Conservation (phyloP, 2,888 invertebrate genomes). For the Thumatha senex region DNA sequence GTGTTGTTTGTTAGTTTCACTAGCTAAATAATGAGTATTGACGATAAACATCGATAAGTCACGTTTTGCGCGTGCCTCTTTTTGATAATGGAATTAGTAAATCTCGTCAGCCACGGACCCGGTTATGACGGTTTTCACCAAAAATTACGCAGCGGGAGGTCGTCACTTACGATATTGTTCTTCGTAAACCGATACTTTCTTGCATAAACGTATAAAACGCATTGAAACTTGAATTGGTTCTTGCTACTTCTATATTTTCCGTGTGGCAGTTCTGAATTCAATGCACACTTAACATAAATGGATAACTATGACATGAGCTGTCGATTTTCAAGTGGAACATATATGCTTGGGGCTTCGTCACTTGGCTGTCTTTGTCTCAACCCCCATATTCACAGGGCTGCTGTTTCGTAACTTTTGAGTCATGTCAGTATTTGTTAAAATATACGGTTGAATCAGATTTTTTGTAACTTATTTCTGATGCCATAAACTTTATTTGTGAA, state of each 20-base stretch:
- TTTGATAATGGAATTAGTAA: conserved; percentile 35
- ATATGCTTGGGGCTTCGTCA: conserved; percentile 23
- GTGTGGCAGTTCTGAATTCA: neutral
- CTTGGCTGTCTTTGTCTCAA: conserved; percentile 19
- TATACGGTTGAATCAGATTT: too few species aligned
- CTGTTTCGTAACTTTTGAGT: too few species aligned
- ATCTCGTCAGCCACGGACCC: conserved; percentile 13
- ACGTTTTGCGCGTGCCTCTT: conserved; percentile 16
- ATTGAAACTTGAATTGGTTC: neutral
- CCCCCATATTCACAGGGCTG: neutral
- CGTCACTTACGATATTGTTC: conserved; percentile 1
- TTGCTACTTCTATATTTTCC: neutral
- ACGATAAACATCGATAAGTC: conserved; percentile 29
- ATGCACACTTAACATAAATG: neutral
- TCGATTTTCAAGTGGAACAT: conserved; percentile 6
- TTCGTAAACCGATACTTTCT: neutral
- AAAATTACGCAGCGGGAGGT: neutral
- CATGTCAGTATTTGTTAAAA: too few species aligned
- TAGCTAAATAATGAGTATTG: conserved; percentile 11
- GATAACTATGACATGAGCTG: neutral
- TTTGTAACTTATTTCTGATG: too few species aligned
- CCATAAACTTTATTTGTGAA: too few species aligned
- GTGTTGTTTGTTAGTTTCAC: conserved; percentile 9
- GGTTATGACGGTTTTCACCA: conserved; percentile 16
- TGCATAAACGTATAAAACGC: neutral